A percentile compares a stretch with the other conserved stretches of the same genome.
Evolutionary conservation across 2,888 invertebrate genomes (phyloP).

Genomic region (Sinelater perroti): DNA sequence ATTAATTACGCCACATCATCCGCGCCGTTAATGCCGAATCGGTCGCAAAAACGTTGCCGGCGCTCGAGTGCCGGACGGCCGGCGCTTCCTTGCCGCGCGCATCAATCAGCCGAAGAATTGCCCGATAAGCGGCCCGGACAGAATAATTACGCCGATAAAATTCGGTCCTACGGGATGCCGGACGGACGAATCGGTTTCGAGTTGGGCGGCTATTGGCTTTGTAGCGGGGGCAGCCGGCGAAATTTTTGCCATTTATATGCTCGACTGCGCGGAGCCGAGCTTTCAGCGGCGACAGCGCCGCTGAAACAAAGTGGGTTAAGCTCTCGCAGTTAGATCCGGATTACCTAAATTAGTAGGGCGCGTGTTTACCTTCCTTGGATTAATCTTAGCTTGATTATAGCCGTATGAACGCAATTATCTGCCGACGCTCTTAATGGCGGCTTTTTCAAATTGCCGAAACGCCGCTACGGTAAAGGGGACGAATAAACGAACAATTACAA

Average conservation of each 20-base stretch:
- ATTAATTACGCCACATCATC: constrained; percentile 13
- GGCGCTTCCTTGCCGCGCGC: neutral
- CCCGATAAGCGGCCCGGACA: neutral
- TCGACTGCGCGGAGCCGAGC: neutral
- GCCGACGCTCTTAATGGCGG: too few relatives aligned
- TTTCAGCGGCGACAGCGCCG: neutral
- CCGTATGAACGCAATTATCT: constrained; percentile 8
- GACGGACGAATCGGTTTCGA: too few relatives aligned
- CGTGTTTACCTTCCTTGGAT: constrained; percentile 37
- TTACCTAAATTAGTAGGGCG: constrained; percentile 37
- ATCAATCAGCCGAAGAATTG: neutral
- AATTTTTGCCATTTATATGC: too few relatives aligned
- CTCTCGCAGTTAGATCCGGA: constrained; percentile 33
- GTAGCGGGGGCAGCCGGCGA: too few relatives aligned
- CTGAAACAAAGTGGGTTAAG: constrained; percentile 27
- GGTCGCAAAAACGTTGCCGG: neutral
- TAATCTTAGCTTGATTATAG: constrained; percentile 28
- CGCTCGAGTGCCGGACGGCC: too few relatives aligned
- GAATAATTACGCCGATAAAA: constrained; percentile 3
- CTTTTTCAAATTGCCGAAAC: too few relatives aligned
- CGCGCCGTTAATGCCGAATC: neutral
- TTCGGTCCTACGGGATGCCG: too few relatives aligned
- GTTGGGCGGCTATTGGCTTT: too few relatives aligned
- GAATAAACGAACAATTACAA: too few relatives aligned
- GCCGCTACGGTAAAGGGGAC: too few relatives aligned